Percentiles rank a stretch among this genome's conserved stretches.
Conservation (phyloP, 1,140 invertebrate genomes). For the Brachystomella parvula region DNA sequence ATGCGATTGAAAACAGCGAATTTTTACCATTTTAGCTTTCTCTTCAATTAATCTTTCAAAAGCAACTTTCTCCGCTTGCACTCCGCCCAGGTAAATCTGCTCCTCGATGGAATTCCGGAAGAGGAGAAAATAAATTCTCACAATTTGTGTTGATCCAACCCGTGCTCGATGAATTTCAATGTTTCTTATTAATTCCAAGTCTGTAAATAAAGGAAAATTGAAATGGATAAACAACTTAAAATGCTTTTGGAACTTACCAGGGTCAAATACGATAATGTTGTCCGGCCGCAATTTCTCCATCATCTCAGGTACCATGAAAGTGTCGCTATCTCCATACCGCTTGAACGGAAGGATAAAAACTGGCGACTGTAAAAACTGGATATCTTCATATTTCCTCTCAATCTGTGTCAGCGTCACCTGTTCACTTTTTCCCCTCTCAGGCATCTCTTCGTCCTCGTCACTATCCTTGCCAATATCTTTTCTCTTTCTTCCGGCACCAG, state of each 20-base stretch:
- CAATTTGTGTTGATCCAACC: conserved; percentile 43
- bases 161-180: conserved; percentile 60
- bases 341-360: conserved; percentile 68
- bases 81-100: conserved; percentile 82
- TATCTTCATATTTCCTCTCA: conserved; percentile 35
- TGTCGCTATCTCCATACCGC: conserved; percentile 52
- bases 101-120: conserved; percentile 89
- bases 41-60: conserved; percentile 86
- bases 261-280: conserved; percentile 85
- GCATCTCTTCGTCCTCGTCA: conserved; percentile 27
- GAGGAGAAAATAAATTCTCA: conserved; percentile 80
- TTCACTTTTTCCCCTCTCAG: no score
- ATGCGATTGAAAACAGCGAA: conserved; percentile 7
- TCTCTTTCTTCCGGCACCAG: conserved; percentile 24
- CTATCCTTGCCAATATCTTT: conserved; percentile 38
- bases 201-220: conserved; percentile 20
- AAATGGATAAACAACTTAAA: not conserved
- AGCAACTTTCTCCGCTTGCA: conserved; percentile 84
- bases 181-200: conserved; percentile 33
- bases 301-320: conserved; percentile 57
- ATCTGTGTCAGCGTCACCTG: conserved; percentile 43
- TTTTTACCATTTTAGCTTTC: conserved; percentile 64
- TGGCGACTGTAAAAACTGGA: conserved; percentile 47
- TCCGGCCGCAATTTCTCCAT: conserved; percentile 62
- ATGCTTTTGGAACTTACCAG: conserved; percentile 54